Conservation (phyloP, 2,797 vertebrate species). For the Psittacula echo region DNA sequence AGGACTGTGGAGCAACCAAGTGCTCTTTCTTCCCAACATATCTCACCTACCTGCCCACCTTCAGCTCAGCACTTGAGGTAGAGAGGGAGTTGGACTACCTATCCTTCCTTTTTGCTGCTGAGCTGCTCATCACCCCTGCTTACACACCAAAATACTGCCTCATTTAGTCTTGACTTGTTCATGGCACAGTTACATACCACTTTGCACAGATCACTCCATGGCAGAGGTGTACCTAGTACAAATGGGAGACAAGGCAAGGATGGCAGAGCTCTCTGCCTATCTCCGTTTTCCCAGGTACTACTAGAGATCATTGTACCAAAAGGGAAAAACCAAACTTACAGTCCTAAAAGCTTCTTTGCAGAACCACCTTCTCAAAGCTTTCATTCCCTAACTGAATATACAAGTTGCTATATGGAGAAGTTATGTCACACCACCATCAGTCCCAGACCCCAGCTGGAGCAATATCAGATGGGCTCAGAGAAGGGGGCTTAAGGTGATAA, state of each 20-base stretch:
- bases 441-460: neutral
- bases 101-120: neutral
- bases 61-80: neutral
- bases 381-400: neutral
- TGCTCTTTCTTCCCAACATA: neutral
- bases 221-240: neutral
- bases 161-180: neutral
- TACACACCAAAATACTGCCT: neutral
- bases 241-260: neutral
- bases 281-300: neutral
- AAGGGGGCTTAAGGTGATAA: neutral
- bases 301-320: neutral
- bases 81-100: neutral
- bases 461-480: neutral
- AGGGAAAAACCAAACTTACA: neutral
- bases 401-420: neutral
- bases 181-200: fast-evolving
- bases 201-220: neutral
- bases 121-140: neutral
- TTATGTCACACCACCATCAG: neutral
- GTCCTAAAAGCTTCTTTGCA: neutral
- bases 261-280: neutral
- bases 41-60: neutral
- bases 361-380: neutral
- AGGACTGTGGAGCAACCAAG: neutral